These are phyloP conservation scores for Rhabdomys pumilio DNA, from an alignment of 2,797 vertebrate genomes.

Conservation along the genomic window DNA sequence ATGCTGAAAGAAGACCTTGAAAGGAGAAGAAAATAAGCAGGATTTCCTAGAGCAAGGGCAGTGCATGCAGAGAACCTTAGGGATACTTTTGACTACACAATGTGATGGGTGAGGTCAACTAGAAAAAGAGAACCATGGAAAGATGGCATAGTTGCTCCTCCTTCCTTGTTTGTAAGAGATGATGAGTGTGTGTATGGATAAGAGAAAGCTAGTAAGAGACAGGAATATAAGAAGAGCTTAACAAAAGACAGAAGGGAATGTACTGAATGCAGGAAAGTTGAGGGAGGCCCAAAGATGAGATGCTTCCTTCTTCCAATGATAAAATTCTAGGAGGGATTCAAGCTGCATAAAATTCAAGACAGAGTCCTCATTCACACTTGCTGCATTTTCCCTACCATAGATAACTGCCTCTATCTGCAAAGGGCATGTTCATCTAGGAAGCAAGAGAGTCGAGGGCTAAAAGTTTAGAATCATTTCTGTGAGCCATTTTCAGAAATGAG, in stretches of 20 bases:
- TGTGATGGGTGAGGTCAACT: too few relatives aligned
- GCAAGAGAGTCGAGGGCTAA: not conserved
- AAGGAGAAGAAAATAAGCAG: not conserved
- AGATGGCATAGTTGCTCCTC: not conserved
- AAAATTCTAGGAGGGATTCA: not conserved
- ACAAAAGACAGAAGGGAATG: not conserved
- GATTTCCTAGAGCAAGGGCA: not conserved
- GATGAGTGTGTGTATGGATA: not conserved
- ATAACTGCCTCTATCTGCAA: not conserved
- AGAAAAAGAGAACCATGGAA: not conserved
- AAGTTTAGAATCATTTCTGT: not conserved
- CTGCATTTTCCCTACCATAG: not conserved
- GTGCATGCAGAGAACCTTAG: not conserved
- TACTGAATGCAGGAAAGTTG: not conserved
- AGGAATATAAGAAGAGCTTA: too few relatives aligned
- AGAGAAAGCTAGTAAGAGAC: not conserved
- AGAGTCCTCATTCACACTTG: not conserved
- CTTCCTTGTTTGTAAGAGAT: not conserved
- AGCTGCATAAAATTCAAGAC: not conserved
- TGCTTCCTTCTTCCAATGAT: not conserved
- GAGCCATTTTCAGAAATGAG: not conserved
- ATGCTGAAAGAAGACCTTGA: conserved; percentile 8
- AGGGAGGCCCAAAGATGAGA: not conserved
- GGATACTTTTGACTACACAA: not conserved
- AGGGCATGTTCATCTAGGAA: not conserved